phyloP scores from a whole-genome alignment of 2,113 vertebrate species.

The Hydropotes inermis region DNA sequence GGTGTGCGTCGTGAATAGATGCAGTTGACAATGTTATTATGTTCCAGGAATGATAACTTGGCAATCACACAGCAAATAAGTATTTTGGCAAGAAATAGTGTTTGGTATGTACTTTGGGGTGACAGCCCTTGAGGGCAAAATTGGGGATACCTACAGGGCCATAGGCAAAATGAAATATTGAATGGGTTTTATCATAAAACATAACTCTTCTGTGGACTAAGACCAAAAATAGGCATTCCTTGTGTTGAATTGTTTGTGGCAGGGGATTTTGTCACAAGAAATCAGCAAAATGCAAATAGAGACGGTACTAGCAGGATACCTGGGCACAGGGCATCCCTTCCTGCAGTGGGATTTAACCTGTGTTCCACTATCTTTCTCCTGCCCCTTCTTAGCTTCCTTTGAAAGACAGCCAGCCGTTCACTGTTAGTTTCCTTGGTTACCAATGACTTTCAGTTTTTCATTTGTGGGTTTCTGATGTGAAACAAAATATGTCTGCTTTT shows the following conservation, averaged over 20 bases:
- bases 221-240: background rate
- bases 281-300: background rate
- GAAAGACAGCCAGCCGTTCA: slow-evolving; percentile 56
- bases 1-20: background rate
- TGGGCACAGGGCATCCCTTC: background rate
- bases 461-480: slow-evolving; percentile 72
- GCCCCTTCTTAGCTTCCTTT: slow-evolving; percentile 54
- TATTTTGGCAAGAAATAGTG: slow-evolving; percentile 1
- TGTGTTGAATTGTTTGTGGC: background rate
- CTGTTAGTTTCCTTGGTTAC: slow-evolving; percentile 81
- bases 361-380: slow-evolving; percentile 30
- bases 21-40: background rate
- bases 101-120: background rate
- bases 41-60: background rate
- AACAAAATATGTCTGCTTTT: slow-evolving; percentile 63
- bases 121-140: background rate
- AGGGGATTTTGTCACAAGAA: slow-evolving; percentile 5
- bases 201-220: background rate
- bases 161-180: slow-evolving; percentile 22
- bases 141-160: background rate
- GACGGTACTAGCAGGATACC: background rate
- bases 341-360: slow-evolving; percentile 19
- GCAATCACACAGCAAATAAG: background rate
- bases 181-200: slow-evolving; percentile 26
- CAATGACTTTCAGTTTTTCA: slow-evolving; percentile 76